Evolutionary conservation across 2,888 invertebrate genomes (phyloP).

Genomic region (Chironomus tentans): DNA sequence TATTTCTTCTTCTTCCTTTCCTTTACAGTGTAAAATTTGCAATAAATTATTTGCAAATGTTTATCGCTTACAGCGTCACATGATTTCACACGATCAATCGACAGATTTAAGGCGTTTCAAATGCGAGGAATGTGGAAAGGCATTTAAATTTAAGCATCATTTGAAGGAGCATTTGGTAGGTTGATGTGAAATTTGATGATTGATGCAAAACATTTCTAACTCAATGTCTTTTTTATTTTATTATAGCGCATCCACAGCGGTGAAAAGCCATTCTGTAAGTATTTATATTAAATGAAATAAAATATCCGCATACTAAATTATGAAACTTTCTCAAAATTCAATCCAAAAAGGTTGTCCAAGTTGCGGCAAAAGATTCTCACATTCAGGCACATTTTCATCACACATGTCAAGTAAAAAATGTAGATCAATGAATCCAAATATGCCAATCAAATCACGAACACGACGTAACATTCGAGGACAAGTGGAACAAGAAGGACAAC

Average conservation of each 20-base stretch:
- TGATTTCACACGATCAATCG: conserved; percentile 21
- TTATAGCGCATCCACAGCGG: conserved; percentile 8
- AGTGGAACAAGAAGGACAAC: background rate
- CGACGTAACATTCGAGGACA: conserved; percentile 7
- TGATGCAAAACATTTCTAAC: background rate
- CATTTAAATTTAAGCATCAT: conserved; percentile 26
- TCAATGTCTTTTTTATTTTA: background rate
- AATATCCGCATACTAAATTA: background rate
- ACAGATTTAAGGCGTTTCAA: conserved; percentile 17
- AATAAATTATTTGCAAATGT: conserved; percentile 24
- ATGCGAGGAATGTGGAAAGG: conserved; percentile 24
- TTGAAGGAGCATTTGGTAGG: conserved; percentile 22
- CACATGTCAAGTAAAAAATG: conserved; percentile 23
- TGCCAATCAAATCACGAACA: conserved; percentile 24
- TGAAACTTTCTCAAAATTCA: background rate
- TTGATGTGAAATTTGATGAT: background rate
- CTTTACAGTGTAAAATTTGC: conserved; percentile 17
- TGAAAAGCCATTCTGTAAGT: conserved; percentile 19
- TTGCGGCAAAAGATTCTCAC: conserved; percentile 21
- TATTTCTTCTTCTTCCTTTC: background rate
- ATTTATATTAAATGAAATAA: background rate
- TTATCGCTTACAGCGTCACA: conserved; percentile 25
- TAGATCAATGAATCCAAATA: conserved; percentile 25
- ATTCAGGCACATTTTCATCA: conserved; percentile 20
- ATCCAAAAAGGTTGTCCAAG: conserved; percentile 6